Base-by-base conservation (phyloP, 2,888 invertebrate genomes). In the Tupiocoris notatus region DNA sequence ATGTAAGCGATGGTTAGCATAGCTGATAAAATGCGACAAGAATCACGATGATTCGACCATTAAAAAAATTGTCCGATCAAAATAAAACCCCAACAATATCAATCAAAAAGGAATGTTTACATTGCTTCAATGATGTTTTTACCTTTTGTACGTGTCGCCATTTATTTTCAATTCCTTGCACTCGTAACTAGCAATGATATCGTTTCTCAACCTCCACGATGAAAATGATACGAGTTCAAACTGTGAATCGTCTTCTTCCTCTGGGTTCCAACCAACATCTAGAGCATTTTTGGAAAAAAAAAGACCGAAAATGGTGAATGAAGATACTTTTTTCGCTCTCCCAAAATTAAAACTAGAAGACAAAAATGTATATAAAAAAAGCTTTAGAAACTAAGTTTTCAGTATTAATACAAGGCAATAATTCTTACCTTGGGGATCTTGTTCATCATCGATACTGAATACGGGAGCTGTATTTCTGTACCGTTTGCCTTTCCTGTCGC, bases 151-250 rank as follows among this genome's bases (percentile, higher is more conserved):
- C 89, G 94, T 92, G 82, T 91, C 91, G 3, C 94, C 94, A 83
- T 94, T 94, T 80, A 93, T 89, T 84, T 93, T 91, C 17, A 98
- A 92, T 86, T 98, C 96, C 85, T 95, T 92, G 83, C 98, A 98
- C 80, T 91, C 90, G 84, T 96, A 98, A 80, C 91, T 90, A 82
- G 92, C 92, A 74, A 95, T 88, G 58, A 96, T 88, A 82, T 94
- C 93, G 0, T 93, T 90, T 83, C 91, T 91, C 83, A 92, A 92
- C 77, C 95, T 85, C 88, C 93, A 96, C 16, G 89, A 86, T 80
- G 91, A 91, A 65, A 96, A 85, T 76, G 92, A 91, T 18, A 96
- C 92, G 79, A 92, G 88, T 85, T 95, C 94, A 81, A 92, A 89
- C 23, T 88, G 86, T 24, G 79, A 78, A 59, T 83, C 82, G n/a